Percentiles rank a stretch among this genome's conserved stretches.
Conservation (phyloP, 2,888 invertebrate species). For the Alloscopus bannaensis region DNA sequence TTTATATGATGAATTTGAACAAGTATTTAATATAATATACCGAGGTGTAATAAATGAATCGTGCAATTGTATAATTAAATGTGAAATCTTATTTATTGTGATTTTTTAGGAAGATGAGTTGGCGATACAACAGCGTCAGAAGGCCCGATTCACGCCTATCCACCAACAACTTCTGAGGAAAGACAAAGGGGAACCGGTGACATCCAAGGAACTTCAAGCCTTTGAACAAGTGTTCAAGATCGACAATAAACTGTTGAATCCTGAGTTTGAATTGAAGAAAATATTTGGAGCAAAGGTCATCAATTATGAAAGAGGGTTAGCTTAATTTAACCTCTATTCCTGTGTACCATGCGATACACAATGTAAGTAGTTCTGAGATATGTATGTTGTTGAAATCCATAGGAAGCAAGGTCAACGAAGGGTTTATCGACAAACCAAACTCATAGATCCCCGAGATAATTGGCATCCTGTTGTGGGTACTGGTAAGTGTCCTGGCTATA, state of each 20-base stretch:
- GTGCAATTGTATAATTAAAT: background rate
- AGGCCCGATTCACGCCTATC: slow-evolving; percentile 81
- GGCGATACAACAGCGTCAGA: slow-evolving; percentile 78
- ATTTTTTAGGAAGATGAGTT: slow-evolving; percentile 80
- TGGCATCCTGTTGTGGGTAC: slow-evolving; percentile 85
- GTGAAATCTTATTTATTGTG: slow-evolving; percentile 11
- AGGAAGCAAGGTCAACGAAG: slow-evolving; percentile 72
- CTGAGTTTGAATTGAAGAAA: slow-evolving; percentile 86
- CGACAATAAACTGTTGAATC: slow-evolving; percentile 84
- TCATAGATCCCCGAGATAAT: slow-evolving; percentile 83
- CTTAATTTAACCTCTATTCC: too few species aligned
- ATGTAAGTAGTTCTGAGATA: too few species aligned
- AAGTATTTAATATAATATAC: background rate
- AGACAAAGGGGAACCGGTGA: slow-evolving; percentile 73
- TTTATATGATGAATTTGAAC: too few species aligned
- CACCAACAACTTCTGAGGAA: slow-evolving; percentile 74
- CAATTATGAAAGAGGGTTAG: slow-evolving; percentile 80
- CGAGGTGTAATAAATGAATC: background rate
- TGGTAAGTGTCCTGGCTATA: slow-evolving; percentile 75
- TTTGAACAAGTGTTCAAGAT: slow-evolving; percentile 79
- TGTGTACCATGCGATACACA: too few species aligned
- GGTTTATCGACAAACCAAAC: slow-evolving; percentile 76
- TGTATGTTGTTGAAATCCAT: slow-evolving; percentile 33
- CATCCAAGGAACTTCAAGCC: slow-evolving; percentile 69
- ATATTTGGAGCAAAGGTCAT: slow-evolving; percentile 89